Conservation (phyloP, 2,113 vertebrate species). For the Oenanthe melanoleuca region DNA sequence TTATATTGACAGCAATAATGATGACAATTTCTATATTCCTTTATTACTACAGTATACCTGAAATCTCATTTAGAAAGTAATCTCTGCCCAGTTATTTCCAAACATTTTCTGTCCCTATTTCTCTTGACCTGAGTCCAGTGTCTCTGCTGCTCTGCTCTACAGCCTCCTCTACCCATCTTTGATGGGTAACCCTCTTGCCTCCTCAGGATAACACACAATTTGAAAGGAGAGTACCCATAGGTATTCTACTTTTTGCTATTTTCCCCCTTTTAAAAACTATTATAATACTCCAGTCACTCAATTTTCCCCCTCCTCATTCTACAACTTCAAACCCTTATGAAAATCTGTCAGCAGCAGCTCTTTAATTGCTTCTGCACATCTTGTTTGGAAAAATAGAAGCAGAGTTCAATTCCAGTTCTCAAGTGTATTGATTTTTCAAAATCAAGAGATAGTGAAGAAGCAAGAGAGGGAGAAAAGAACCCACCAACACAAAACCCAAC, state of each 20-base stretch:
- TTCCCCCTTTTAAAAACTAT: not conserved
- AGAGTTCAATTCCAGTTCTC: not conserved
- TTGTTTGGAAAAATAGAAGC: not conserved
- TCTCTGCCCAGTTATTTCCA: not conserved
- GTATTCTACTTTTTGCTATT: not conserved
- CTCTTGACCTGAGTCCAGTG: not conserved
- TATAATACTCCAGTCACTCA: not conserved
- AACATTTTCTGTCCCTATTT: not conserved
- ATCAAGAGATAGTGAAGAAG: not conserved
- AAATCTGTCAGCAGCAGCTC: not conserved
- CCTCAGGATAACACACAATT: not conserved
- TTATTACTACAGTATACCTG: not conserved
- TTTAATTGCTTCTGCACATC: not conserved
- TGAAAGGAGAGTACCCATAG: not conserved
- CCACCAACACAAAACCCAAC: not conserved
- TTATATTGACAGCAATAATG: not conserved
- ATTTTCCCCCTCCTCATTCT: not conserved
- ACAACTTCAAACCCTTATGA: not conserved
- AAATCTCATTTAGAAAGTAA: not conserved
- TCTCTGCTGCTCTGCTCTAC: not conserved
- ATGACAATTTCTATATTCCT: not conserved
- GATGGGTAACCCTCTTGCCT: not conserved
- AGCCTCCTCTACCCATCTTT: not conserved
- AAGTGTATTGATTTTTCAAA: not conserved
- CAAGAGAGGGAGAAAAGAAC: not conserved